A percentile compares a stretch with the other conserved stretches of the same genome.
These are phyloP conservation scores for Drosophila pandora DNA, from an alignment of 1,140 invertebrate species.

Conservation along the genomic window DNA sequence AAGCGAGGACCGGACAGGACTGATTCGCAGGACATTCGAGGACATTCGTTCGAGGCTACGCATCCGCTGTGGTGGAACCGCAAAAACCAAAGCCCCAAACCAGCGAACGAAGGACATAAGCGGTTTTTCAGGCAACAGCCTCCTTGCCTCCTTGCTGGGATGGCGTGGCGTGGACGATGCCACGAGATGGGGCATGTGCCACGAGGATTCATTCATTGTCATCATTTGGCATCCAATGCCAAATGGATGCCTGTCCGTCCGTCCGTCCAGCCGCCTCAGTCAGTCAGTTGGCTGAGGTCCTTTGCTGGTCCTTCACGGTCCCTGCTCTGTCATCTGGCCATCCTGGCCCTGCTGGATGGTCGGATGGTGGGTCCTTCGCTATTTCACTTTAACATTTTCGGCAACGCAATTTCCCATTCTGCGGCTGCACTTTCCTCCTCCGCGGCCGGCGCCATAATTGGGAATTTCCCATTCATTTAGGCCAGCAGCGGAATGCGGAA, in stretches of 20 bases:
- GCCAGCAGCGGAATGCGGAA: constrained; percentile 3
- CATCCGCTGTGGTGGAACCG: constrained; percentile 74
- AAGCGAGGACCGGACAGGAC: constrained; percentile 8
- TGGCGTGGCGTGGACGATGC: neutral
- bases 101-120: constrained; percentile 32
- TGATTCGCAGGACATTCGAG: constrained; percentile 21
- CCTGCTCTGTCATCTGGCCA: neutral
- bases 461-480: constrained; percentile 67
- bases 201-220: constrained; percentile 66
- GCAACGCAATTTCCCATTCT: neutral
- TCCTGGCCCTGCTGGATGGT: neutral
- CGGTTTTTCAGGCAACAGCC: constrained; percentile 20
- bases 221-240: constrained; percentile 48
- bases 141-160: too few relatives aligned
- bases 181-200: constrained; percentile 21
- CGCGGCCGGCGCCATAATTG: constrained; percentile 54
- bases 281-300: constrained; percentile 6
- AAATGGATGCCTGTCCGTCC: constrained; percentile 42
- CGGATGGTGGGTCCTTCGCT: neutral
- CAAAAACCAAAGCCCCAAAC: constrained; percentile 81
- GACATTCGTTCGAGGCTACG: constrained; percentile 40
- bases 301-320: neutral
- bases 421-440: neutral
- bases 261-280: constrained; percentile 9
- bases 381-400: constrained; percentile 25